A percentile compares a stretch with the other conserved stretches of the same genome.
These are phyloP conservation scores for Diceros bicornis DNA, from an alignment of 2,797 vertebrate genomes.

Conservation along the genomic window DNA sequence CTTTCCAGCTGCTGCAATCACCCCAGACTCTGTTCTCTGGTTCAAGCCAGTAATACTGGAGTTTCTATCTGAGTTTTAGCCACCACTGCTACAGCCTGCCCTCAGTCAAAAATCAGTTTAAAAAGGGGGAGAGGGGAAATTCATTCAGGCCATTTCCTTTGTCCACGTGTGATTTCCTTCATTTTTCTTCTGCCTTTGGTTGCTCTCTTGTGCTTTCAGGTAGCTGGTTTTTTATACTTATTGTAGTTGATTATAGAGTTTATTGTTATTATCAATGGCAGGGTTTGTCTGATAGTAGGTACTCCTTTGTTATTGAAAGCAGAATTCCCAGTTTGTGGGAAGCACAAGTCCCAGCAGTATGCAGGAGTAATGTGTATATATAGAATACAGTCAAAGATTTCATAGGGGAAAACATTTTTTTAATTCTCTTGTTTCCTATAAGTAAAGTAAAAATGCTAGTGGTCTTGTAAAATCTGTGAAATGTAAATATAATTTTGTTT, in stretches of 20 bases:
- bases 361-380: background rate
- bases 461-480: constrained; percentile 4
- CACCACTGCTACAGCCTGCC: background rate
- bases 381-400: constrained; percentile 4
- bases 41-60: background rate
- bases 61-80: background rate
- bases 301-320: background rate
- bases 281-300: background rate
- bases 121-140: background rate
- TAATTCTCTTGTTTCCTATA: background rate
- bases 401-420: background rate
- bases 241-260: background rate
- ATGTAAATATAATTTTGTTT: constrained; percentile 36
- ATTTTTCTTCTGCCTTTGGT: background rate
- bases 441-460: constrained; percentile 8
- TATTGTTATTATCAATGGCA: background rate
- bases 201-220: constrained; percentile 1
- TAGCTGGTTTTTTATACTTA: background rate
- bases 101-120: background rate
- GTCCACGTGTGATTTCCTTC: background rate
- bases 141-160: constrained; percentile 15
- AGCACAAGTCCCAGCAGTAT: background rate
- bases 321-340: constrained; percentile 4
- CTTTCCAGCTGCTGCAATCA: background rate
- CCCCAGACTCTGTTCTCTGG: background rate